phyloP scores from a whole-genome alignment of 1,140 invertebrate genomes.

The Penaeus chinensis region DNA sequence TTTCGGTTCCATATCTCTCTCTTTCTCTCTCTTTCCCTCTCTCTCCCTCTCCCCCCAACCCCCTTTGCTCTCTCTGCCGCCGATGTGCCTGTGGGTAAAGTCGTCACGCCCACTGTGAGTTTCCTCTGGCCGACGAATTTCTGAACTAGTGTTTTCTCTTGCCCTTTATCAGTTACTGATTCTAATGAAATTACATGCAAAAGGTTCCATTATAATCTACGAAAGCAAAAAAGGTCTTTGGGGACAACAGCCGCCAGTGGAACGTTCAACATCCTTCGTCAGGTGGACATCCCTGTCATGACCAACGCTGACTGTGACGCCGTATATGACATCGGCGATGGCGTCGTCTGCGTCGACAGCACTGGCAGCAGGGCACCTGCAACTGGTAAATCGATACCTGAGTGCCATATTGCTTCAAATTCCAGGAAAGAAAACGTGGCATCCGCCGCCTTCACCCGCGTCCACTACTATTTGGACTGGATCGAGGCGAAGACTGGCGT shows the following conservation, averaged over 20 bases:
- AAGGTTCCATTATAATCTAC: no score
- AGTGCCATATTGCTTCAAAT: no score
- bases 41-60: no score
- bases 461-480: no score
- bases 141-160: not conserved
- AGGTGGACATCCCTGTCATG: constrained; percentile 49
- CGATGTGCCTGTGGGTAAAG: constrained; percentile 47
- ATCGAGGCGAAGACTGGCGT: no score
- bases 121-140: no score
- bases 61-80: not conserved
- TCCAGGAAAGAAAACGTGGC: no score
- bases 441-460: no score
- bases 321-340: constrained; percentile 13
- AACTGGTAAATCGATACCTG: constrained; percentile 16
- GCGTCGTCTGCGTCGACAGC: constrained; percentile 50
- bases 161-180: not conserved
- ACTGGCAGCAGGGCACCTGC: constrained; percentile 53
- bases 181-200: no score
- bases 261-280: not conserved
- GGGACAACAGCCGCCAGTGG: not conserved
- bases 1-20: no score
- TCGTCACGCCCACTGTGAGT: constrained; percentile 65
- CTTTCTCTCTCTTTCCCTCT: not conserved
- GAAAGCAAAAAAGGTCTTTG: no score
- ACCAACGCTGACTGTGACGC: constrained; percentile 41